Evolutionary conservation across 2,888 invertebrate species (phyloP), one percentile per base, ranked within the genome.

Genomic region (Sinhomidia bicolor): DNA sequence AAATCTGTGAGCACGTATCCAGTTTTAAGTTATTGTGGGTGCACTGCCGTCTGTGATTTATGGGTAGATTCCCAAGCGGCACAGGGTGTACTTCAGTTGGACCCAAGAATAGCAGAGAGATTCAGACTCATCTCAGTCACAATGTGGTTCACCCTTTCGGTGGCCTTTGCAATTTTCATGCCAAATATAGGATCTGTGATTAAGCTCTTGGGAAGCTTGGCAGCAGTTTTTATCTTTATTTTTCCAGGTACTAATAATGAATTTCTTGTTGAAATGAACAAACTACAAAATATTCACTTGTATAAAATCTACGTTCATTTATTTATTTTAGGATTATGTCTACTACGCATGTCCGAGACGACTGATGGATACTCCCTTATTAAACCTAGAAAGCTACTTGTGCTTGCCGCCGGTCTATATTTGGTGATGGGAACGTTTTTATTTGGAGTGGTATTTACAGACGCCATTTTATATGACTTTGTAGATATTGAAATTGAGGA

Each of bases 141-240:
- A 1, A 41, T 71, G 20, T 71, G 71, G 71, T 71, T 95, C 91
- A 84, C 93, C 14, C 85, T 93, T 1, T 94, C 95, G 0, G 91
- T 95, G 14, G 71, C 94, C 0, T 93, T 95, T 1, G 95, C 95
- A 0, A 93, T 95, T 47, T 93, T 95, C 65, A 94, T 95, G 14
- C 95, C 95, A 9, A 95, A 95, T 91, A 95, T 95, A 90, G 94
- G 95, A 2, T 93, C 94, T 2, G 94, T 95, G 14, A 95, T 95
- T 87, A 94, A 95, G 92, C 93, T 95, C 7, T 93, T 95, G 60
- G 95, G 95, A 5, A 94, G 44, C 23, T 7, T 71, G 1, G 71
- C 94, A 1, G 93, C 95, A n/a, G 95, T 95, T 5, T 95, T 95
- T 2, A 93, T 94, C 57, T 95, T 95, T 92, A 95, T 95, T 26